Evolutionary conservation across 2,113 vertebrate genomes (phyloP), one percentile per base, ranked within the genome.

Genomic region (Silurus meridionalis): DNA sequence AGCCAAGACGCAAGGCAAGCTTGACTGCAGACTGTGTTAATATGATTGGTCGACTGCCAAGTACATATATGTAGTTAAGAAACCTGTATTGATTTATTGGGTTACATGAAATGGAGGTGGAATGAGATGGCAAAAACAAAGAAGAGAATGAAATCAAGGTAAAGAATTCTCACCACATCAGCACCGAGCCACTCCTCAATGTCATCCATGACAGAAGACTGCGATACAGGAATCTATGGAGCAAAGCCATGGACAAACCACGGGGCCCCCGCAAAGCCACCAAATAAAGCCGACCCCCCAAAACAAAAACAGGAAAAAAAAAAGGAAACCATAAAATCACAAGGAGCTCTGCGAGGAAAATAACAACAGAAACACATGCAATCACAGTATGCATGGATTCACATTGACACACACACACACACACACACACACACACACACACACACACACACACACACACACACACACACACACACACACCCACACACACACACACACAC

Each of bases 191-290:
- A 99, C 93, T 97, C 96, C 96, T 99, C 97, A 95, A 99, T 97
- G 96, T 99, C 97, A 96, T 99, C 97, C 97, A 99, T 98, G 95
- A 98, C 96, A 95, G 97, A 97, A 95, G 97, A 96, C 96, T 97
- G 97, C 92, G 95, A 95, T 92, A 99, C 97, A 57, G 98, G 98
- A 94, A 99, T 98, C 98, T 99, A 97, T 92, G 94, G 94, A 95
- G 94, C 94, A 96, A 95, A 94, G 96, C 96, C 94, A 96, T 90
- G 94, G 94, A 94, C 90, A 94, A 95, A 94, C 95, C 92, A 91
- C 94, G 37, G 93, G 90, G 91, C 89, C 86, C 94, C 74, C 50
- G 80, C 67, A 96, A 95, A 95, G 94, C 94, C 96, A 96, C 94
- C 90, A 93, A 94, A 94, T 93, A 95, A 91, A 89, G 80, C 88